A percentile compares a stretch with the other conserved stretches of the same genome.
Conservation (phyloP, 2,113 vertebrate genomes). For the Strix uralensis region DNA sequence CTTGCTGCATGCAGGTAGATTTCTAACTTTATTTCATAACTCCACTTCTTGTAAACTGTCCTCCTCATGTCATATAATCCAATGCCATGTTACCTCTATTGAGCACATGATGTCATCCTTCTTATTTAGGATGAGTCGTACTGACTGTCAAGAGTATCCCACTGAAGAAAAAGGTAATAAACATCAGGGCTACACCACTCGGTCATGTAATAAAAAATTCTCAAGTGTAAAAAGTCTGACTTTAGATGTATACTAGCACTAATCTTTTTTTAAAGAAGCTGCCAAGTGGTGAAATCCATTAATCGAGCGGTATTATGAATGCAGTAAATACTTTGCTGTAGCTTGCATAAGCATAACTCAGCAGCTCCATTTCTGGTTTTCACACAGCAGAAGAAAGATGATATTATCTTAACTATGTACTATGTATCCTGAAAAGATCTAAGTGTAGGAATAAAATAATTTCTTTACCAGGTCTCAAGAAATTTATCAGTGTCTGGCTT, state of each 20-base stretch:
- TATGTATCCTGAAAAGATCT: not conserved
- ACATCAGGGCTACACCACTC: not conserved
- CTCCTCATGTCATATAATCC: not conserved
- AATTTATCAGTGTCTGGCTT: slow-evolving; percentile 91
- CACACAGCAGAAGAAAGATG: not conserved
- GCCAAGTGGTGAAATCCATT: not conserved
- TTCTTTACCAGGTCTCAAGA: slow-evolving; percentile 86
- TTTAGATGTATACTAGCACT: not conserved
- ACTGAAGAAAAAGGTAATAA: not conserved
- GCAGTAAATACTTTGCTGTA: not conserved
- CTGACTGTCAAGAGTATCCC: not conserved
- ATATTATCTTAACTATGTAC: not conserved
- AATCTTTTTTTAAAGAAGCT: not conserved
- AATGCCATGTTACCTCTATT: not conserved
- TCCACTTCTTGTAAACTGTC: not conserved
- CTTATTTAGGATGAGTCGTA: not conserved
- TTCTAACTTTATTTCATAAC: not conserved
- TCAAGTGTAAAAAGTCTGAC: fast-evolving
- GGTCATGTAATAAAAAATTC: not conserved
- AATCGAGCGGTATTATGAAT: not conserved
- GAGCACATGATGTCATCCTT: not conserved
- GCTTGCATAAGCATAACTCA: not conserved
- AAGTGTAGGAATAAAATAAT: not conserved
- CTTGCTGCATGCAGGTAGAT: not conserved
- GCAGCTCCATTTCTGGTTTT: not conserved